Conservation (phyloP, 2,888 invertebrate species). For the Nysson spinosus region DNA sequence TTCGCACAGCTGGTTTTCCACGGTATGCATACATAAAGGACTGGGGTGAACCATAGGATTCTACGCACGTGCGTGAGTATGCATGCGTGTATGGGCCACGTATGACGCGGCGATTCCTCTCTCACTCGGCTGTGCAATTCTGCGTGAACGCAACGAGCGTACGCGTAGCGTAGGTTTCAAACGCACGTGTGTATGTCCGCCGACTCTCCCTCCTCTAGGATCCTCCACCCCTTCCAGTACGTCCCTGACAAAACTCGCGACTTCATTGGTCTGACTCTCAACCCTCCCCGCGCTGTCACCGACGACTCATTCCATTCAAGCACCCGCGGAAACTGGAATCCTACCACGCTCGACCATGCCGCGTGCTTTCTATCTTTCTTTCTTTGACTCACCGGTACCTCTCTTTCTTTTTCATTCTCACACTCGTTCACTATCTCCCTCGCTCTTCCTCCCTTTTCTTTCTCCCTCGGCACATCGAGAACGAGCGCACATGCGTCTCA, state of each 20-base stretch:
- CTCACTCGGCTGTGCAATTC: constrained; percentile 26
- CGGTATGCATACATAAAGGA: constrained; percentile 21
- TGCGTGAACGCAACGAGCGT: constrained; percentile 57
- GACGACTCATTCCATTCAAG: constrained; percentile 62
- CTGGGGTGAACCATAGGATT: constrained; percentile 31
- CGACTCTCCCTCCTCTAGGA: constrained; percentile 22
- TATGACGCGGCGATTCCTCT: constrained; percentile 14
- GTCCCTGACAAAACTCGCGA: constrained; percentile 37
- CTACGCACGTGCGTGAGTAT: constrained; percentile 5
- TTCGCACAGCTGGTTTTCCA: constrained; percentile 60
- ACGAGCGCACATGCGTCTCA: constrained; percentile 45
- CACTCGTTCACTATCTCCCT: neutral
- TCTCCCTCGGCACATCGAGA: neutral
- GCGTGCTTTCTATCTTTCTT: constrained; percentile 32
- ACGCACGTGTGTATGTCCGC: constrained; percentile 65
- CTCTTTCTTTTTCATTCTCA: constrained; percentile 6
- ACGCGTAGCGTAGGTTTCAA: constrained; percentile 66
- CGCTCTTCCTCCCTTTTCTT: neutral
- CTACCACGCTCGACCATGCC: constrained; percentile 48
- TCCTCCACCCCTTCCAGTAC: constrained; percentile 20
- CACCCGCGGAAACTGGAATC: constrained; percentile 53
- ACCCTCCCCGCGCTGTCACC: constrained; percentile 28
- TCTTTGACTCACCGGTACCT: neutral
- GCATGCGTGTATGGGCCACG: constrained; percentile 16
- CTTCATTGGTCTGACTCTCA: constrained; percentile 43